Evolutionary conservation across 2,113 vertebrate genomes (phyloP), one percentile per base, ranked within the genome.

Genomic region (Takifugu flavidus): DNA sequence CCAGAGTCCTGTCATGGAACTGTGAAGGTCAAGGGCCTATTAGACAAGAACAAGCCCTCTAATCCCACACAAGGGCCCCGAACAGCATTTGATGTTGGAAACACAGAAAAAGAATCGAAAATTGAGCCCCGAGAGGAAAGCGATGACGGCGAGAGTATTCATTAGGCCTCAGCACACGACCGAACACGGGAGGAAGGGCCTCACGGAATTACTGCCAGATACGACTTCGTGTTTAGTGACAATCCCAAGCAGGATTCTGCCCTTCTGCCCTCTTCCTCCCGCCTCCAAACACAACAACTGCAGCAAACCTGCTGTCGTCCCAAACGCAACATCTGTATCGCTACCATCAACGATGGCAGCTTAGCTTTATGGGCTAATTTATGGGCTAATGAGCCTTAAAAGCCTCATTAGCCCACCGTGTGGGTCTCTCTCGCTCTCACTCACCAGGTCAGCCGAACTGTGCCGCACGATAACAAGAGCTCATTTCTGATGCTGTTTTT

Each of bases 11-110:
- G 90, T 91, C 90, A 91, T 90, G 80, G 79, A 90, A 86, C 88
- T 10, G 82, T 80, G 88, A 91, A 92, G 92, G 93, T 93, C 93
- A 92, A 91, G 90, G 89, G 87, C 89, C 89, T 90, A 93, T 91
- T 89, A 90, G 80, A 74, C 83, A 68, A 73, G 78, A 88, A 87
- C 80, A 85, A 82, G 80, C 77, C 82, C 81, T 86, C 81, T 84
- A 85, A 89, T 89, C 78, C 79, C 67, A 59, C 79, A 75, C 79
- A 56, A 78, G 82, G 80, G 86, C 76, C 72, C 59, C 47, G 80
- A 65, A 34, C 71, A 34, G 63, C 74, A 78, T 85, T 83, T 90
- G 81, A 88, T 89, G 85, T 81, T 70, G 72, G 62, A 78, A 71
- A 84, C 73, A 73, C 64, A 78, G 77, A 84, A 79, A 72, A 71